Conservation (phyloP, 2,888 invertebrate genomes). For the Buathra laborator region DNA sequence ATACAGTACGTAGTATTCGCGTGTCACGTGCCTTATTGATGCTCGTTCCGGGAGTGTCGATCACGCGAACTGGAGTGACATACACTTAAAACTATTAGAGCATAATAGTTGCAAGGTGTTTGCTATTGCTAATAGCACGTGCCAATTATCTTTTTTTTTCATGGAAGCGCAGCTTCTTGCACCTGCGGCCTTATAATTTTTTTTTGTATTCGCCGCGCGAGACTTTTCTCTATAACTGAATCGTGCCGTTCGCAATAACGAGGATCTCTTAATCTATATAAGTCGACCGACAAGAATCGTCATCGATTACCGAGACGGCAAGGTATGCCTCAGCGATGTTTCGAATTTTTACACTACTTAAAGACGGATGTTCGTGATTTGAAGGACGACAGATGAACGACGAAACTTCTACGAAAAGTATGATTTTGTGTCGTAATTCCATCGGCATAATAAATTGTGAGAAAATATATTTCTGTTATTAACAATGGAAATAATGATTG, state of each 20-base stretch:
- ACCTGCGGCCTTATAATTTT: constrained; percentile 10
- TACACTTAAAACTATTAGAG: constrained; percentile 10
- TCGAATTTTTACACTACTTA: neutral
- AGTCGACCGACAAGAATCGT: neutral
- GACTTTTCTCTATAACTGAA: neutral
- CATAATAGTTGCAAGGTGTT: constrained; percentile 15
- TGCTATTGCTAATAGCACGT: constrained; percentile 15
- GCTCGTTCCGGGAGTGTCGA: constrained; percentile 1
- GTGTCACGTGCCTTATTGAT: neutral
- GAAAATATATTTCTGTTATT: no score
- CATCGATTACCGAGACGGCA: neutral
- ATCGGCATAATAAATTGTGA: neutral
- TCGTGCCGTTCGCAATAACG: neutral
- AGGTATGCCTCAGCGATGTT: neutral
- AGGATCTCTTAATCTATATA: neutral
- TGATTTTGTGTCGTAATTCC: neutral
- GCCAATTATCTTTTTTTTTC: neutral
- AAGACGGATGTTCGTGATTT: neutral
- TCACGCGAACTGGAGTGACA: neutral
- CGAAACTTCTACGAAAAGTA: neutral
- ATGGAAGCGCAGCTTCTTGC: neutral
- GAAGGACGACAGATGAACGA: neutral
- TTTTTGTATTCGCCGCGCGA: neutral
- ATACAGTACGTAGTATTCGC: neutral
- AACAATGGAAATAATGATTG: no score